These are phyloP conservation scores for Eilema caniola DNA, from an alignment of 2,888 invertebrate genomes.

Conservation along the genomic window DNA sequence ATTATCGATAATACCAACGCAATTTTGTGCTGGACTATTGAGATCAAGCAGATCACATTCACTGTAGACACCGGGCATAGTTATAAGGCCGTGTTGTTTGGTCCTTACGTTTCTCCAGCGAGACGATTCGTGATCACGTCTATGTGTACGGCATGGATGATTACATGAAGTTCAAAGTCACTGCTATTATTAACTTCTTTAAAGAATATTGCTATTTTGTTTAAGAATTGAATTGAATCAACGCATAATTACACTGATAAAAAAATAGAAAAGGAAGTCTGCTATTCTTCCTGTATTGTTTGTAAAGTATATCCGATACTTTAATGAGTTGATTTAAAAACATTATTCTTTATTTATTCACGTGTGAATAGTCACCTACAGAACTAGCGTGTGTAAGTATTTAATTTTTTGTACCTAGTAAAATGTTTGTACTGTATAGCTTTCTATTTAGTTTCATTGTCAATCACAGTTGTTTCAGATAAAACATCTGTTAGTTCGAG, in stretches of 20 bases:
- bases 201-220: background rate
- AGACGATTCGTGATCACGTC: conserved; percentile 41
- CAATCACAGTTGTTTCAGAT: background rate
- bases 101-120: conserved; percentile 17
- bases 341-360: background rate
- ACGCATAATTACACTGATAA: conserved; percentile 1
- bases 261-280: background rate
- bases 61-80: conserved; percentile 16
- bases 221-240: background rate
- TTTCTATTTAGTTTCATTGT: no score
- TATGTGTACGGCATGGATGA: conserved; percentile 26
- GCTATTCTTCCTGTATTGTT: background rate
- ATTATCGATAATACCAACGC: conserved; percentile 69
- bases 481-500: no score
- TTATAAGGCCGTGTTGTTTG: conserved; percentile 8
- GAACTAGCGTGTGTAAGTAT: background rate
- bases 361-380: background rate
- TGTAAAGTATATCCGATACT: background rate
- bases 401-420: background rate
- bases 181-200: background rate
- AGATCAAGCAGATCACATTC: conserved; percentile 51
- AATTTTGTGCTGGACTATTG: conserved; percentile 62
- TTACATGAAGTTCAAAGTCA: conserved; percentile 39
- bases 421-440: no score
- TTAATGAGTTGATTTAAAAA: background rate